Percentiles rank a stretch among this genome's conserved stretches.
Evolutionary conservation across 2,888 invertebrate species (phyloP).

Genomic region (Rambutsinella grinnellia): DNA sequence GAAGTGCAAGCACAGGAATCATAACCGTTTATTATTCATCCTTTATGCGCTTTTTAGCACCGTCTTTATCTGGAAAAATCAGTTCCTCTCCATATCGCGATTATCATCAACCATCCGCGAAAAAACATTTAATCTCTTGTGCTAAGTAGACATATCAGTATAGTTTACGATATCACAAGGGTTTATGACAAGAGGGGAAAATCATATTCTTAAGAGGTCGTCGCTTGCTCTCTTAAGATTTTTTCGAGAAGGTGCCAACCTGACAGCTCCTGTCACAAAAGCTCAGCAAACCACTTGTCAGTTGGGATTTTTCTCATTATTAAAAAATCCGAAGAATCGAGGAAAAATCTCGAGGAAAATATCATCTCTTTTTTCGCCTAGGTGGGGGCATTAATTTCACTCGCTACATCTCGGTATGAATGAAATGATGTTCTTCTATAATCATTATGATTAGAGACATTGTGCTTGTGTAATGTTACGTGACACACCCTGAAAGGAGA

Average conservation of each 20-base stretch:
- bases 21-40: not conserved
- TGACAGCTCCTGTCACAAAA: conserved; percentile 63
- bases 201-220: conserved; percentile 35
- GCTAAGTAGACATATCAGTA: too few relatives aligned
- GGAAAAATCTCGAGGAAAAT: not conserved
- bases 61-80: conserved; percentile 13
- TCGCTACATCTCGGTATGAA: too few relatives aligned
- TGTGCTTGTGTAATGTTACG: conserved; percentile 7
- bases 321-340: conserved; percentile 11
- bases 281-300: conserved; percentile 63
- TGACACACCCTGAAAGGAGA: conserved; percentile 30
- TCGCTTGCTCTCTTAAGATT: conserved; percentile 25
- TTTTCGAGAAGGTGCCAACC: conserved; percentile 54
- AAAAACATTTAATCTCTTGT: too few relatives aligned
- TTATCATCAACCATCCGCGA: too few relatives aligned
- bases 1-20: not conserved
- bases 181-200: conserved; percentile 8
- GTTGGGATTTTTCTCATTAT: conserved; percentile 35
- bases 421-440: too few relatives aligned
- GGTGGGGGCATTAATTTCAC: too few relatives aligned
- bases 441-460: too few relatives aligned
- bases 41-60: not conserved
- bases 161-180: too few relatives aligned
- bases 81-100: too few relatives aligned
- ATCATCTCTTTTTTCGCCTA: not conserved